Percentiles rank a stretch among this genome's conserved stretches.
Conservation (phyloP, 2,888 invertebrate species). For the Salpingus planirostris region DNA sequence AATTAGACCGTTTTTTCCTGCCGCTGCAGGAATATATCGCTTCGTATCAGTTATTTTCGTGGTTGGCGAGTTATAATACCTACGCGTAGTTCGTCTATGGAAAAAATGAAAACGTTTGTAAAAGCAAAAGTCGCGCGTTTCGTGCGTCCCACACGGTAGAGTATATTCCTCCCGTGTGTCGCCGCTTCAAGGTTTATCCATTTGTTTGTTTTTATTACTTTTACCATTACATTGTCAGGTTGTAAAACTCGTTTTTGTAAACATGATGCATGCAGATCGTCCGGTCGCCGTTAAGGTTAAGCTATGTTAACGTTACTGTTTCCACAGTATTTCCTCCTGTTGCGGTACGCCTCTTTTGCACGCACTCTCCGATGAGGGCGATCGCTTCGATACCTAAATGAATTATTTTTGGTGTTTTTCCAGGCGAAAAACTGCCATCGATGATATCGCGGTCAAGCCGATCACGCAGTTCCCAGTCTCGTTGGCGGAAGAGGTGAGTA, state of each 20-base stretch:
- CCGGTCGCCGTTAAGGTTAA: constrained; percentile 14
- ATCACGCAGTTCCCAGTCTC: constrained; percentile 77
- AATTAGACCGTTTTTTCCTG: no score
- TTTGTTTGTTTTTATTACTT: constrained; percentile 26
- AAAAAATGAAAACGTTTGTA: no score
- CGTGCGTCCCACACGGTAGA: no score
- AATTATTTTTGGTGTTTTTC: constrained; percentile 29
- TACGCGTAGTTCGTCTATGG: no score
- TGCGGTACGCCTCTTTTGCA: constrained; percentile 28
- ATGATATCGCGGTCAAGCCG: constrained; percentile 84
- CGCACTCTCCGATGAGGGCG: no score
- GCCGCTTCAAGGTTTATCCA: constrained; percentile 19
- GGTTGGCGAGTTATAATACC: no score
- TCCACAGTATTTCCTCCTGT: constrained; percentile 30
- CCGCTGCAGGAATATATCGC: no score
- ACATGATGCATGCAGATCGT: constrained; percentile 7
- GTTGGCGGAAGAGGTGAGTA: constrained; percentile 75
- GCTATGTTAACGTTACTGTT: constrained; percentile 28
- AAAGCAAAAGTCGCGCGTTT: no score
- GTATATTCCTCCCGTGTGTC: not conserved
- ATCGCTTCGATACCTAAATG: constrained; percentile 5
- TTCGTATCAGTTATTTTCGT: no score
- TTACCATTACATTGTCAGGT: constrained; percentile 17
- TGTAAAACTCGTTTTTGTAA: constrained; percentile 25
- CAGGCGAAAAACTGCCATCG: constrained; percentile 62